Conservation (phyloP, 2,797 vertebrate genomes). For the Propithecus perrieri region DNA sequence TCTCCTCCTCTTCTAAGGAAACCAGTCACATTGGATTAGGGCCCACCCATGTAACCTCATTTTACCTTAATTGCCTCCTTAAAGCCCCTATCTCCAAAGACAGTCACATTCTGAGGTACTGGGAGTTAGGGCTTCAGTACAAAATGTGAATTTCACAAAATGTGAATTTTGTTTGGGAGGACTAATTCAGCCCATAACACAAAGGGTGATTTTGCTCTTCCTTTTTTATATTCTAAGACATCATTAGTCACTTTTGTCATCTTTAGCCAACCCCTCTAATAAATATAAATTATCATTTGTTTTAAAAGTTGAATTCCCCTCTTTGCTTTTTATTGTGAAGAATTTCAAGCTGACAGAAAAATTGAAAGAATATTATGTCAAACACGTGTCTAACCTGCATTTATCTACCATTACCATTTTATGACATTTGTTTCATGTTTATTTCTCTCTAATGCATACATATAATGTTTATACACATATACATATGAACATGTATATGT, state of each 20-base stretch:
- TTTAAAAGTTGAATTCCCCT: neutral
- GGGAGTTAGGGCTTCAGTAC: neutral
- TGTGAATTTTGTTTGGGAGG: neutral
- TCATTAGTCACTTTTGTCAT: neutral
- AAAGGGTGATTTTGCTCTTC: neutral
- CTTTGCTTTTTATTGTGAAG: neutral
- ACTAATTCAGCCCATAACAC: neutral
- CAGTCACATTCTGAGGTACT: neutral
- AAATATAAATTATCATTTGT: neutral
- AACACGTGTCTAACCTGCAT: neutral
- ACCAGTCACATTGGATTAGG: neutral
- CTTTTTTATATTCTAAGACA: neutral
- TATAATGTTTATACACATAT: neutral
- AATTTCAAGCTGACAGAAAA: neutral
- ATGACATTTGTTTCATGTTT: neutral
- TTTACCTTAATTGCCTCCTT: neutral
- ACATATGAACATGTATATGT: neutral
- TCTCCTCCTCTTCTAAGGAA: neutral
- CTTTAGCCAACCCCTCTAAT: neutral
- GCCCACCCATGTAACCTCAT: neutral
- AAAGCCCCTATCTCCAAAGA: neutral
- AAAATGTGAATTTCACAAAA: no score
- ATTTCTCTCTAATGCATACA: neutral
- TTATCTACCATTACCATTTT: neutral
- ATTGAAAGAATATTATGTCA: neutral